Base-by-base conservation (phyloP, 2,797 vertebrate species). In the Pseudocheirus occidentalis region DNA sequence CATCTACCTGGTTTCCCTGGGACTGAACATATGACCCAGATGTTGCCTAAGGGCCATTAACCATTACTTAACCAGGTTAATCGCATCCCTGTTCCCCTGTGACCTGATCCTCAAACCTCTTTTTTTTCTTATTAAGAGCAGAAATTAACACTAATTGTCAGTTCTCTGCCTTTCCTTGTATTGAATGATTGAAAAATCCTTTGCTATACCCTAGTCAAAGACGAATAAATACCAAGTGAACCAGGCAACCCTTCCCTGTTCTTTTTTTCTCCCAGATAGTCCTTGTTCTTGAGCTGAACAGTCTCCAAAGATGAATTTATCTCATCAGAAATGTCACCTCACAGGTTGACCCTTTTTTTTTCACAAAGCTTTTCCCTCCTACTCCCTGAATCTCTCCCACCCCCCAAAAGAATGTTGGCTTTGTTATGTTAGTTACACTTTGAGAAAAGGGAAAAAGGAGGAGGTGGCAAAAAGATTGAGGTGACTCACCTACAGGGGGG, bases 371-470 rank as follows among this genome's bases (percentile, higher is more conserved):
- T 95, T 10, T 90, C 81, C 58, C 91, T 92, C 93, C 93, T 91
- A 57, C 89, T 90, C 87, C 46, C 96, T 56, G 56, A n/a, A 92
- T 93, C 52, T 93, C 90, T 46, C 54, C 81, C 92, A 91, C 90
- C 81, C 81, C 81, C 95, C 96, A 92, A 96, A 90, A 92, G 58
- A 95, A 96, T 52, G 59, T 16, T 95, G 87, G 58, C 93, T 94
- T 96, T 97, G 96, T 97, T 96, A 92, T 91, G n/a, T 92, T 91
- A 94, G 90, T 89, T 94, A 93, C 27, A 29, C 57, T 94, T 96
- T 95, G 95, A 94, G 96, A 97, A 96, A 96, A 94, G 92, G 96
- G 94, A 96, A 93, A 95, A 97, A 94, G 93, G 95, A 97, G 94
- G 96, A 97, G 95, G 96, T 95, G 96, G 97, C 40, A 13, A 62